Evolutionary conservation across 2,888 invertebrate species (phyloP).

Genomic region (Torymus texanus): DNA sequence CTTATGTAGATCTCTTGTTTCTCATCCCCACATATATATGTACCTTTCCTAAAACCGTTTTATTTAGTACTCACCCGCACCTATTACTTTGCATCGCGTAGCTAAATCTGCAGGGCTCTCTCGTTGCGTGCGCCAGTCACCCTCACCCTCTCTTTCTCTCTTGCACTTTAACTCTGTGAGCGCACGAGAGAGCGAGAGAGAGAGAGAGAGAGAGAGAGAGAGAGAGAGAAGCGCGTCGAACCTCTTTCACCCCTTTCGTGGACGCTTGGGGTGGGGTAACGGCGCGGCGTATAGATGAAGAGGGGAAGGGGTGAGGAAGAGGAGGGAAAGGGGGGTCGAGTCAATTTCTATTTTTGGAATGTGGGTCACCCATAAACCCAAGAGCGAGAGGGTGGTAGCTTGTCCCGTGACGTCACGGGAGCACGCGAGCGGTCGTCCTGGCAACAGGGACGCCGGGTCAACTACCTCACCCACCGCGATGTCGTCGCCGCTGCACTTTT

Average conservation of each 20-base stretch:
- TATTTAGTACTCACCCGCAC: no score
- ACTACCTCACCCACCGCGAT: conserved; percentile 61
- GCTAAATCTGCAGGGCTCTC: background rate
- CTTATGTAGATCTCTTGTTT: no score
- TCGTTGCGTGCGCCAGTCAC: no score
- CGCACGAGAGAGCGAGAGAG: no score
- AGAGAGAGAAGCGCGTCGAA: background rate
- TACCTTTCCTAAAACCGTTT: no score
- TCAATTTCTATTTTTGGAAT: conserved; percentile 73
- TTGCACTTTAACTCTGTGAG: background rate
- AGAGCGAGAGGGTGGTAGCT: conserved; percentile 54
- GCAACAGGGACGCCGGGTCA: conserved; percentile 72
- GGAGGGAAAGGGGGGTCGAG: conserved; percentile 58
- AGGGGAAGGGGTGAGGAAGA: background rate
- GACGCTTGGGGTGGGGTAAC: background rate
- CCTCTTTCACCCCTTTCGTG: conserved; percentile 31
- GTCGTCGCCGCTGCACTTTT: background rate
- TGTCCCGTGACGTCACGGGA: conserved; percentile 74
- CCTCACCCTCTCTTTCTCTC: background rate
- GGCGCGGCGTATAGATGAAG: background rate
- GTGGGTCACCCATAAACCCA: conserved; percentile 74
- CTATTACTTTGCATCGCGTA: no score
- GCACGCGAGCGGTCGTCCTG: conserved; percentile 69
- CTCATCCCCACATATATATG: no score
- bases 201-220: no score